Percentiles rank a stretch among this genome's conserved stretches.
Conservation (phyloP, 2,888 invertebrate species). For the Drosophila acutilabella region DNA sequence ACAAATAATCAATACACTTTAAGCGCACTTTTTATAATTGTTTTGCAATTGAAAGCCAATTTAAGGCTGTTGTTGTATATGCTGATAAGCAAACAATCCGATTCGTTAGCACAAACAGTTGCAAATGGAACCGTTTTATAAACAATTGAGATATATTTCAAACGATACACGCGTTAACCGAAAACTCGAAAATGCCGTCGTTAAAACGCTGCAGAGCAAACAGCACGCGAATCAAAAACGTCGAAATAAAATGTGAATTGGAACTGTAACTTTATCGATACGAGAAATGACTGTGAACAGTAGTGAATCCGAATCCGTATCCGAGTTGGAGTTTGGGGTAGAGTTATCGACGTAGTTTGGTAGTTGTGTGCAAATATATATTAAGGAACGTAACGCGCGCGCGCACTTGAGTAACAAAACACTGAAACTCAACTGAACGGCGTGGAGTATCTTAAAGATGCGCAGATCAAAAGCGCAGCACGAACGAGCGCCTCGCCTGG, state of each 20-base stretch:
- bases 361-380: slow-evolving; percentile 37
- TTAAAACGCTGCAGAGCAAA: slow-evolving; percentile 45
- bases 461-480: slow-evolving; percentile 66
- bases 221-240: slow-evolving; percentile 31
- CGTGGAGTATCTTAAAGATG: slow-evolving; percentile 73
- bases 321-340: too few relatives aligned
- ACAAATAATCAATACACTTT: slow-evolving; percentile 12
- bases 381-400: slow-evolving; percentile 68
- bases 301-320: not conserved
- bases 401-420: slow-evolving; percentile 81
- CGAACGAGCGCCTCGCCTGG: slow-evolving; percentile 29
- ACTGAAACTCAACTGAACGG: slow-evolving; percentile 80
- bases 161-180: slow-evolving; percentile 10
- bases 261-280: slow-evolving; percentile 33
- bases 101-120: slow-evolving; percentile 19
- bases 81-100: slow-evolving; percentile 10
- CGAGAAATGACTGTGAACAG: not conserved
- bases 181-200: slow-evolving; percentile 67
- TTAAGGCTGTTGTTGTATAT: slow-evolving; percentile 2
- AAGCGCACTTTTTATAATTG: slow-evolving; percentile 11
- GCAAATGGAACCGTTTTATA: not conserved
- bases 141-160: slow-evolving; percentile 7
- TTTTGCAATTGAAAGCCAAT: not conserved
- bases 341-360: not conserved
- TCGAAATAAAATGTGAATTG: slow-evolving; percentile 3